A percentile compares a stretch with the other conserved stretches of the same genome.
phyloP scores from a whole-genome alignment of 2,797 vertebrate species.

The Tapera naevia region DNA sequence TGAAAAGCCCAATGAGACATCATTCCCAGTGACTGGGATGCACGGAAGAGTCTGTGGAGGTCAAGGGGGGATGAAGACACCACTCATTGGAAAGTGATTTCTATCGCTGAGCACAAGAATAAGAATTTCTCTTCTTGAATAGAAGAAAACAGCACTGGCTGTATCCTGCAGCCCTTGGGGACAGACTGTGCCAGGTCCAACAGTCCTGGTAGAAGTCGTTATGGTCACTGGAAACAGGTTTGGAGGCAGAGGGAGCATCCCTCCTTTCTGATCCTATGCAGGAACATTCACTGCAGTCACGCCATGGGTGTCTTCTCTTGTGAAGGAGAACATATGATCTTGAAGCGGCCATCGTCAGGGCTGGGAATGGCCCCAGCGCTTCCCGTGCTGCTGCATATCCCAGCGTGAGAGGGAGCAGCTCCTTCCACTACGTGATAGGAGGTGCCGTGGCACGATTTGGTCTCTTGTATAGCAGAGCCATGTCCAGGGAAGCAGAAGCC shows the following conservation, averaged over 20 bases:
- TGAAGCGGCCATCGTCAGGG: not conserved
- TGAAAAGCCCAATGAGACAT: accelerated
- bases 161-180: not conserved
- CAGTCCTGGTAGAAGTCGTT: not conserved
- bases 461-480: slow-evolving; percentile 61
- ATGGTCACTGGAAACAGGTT: not conserved
- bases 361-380: not conserved
- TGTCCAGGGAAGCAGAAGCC: slow-evolving; percentile 77
- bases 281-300: not conserved
- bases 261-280: not conserved
- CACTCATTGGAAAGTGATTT: not conserved
- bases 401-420: not conserved
- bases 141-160: not conserved
- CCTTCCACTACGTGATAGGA: not conserved
- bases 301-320: slow-evolving; percentile 53
- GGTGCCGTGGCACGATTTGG: not conserved
- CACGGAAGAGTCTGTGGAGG: not conserved
- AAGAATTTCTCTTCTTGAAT: not conserved
- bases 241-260: not conserved
- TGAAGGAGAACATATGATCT: slow-evolving; percentile 59
- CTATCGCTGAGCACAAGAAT: not conserved
- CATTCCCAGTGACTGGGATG: accelerated
- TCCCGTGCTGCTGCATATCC: not conserved
- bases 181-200: not conserved
- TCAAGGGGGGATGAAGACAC: not conserved